Percentiles rank a stretch among this genome's conserved stretches.
phyloP scores from a whole-genome alignment of 2,797 vertebrate species.

The Phoxinus dragarum region DNA sequence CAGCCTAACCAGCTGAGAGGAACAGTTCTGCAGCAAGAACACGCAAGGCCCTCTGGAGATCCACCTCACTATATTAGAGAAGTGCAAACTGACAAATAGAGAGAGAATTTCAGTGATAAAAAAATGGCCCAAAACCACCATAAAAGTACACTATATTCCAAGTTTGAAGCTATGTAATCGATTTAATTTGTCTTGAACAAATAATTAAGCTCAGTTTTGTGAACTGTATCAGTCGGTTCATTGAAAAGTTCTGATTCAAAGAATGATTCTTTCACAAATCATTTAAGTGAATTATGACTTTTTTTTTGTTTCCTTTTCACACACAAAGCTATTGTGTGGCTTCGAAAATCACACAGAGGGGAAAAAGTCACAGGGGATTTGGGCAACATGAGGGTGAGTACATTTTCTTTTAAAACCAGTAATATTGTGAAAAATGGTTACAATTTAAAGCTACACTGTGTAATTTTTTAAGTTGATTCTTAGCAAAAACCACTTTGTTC shows the following conservation, averaged over 20 bases:
- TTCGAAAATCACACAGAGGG: neutral
- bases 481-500: too few species aligned
- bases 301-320: neutral
- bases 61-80: neutral
- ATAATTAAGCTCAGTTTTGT: neutral
- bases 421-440: neutral
- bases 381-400: neutral
- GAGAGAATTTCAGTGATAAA: neutral
- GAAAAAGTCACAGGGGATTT: neutral
- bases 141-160: neutral
- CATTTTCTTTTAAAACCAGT: neutral
- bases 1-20: conserved; percentile 67
- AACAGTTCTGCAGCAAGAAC: conserved; percentile 62
- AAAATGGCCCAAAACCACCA: neutral
- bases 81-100: conserved; percentile 1
- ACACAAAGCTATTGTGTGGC: neutral
- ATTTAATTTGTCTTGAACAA: neutral
- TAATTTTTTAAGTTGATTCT: too few species aligned
- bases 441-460: neutral
- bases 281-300: neutral
- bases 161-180: neutral
- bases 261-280: neutral
- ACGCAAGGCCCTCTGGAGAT: conserved; percentile 66
- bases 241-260: neutral
- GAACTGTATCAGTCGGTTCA: neutral